Evolutionary conservation across 2,797 vertebrate species (phyloP), one percentile per base, ranked within the genome.

Genomic region (Neosilurus hyrtlii): DNA sequence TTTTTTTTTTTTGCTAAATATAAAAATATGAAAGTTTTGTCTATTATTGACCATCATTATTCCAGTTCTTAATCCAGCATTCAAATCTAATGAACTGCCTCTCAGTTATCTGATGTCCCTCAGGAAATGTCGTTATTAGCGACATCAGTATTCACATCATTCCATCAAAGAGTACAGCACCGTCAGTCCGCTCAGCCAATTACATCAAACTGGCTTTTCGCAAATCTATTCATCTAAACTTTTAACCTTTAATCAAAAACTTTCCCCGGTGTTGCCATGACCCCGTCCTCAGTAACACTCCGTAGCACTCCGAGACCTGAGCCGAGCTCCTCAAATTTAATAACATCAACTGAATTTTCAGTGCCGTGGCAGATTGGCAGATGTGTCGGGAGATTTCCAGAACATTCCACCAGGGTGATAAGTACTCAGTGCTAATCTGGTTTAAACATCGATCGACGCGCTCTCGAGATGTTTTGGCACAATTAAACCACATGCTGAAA

Each of bases 281-380:
- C 30, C 49, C 62, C 22, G 35, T 74, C 2, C 24, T 37, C 35
- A 9, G 73, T 78, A 85, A 65, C 49, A 43, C 16, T 66, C 15
- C 61, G 71, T 7, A 66, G 15, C 11, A 0, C 35, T 59, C 66
- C 35, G 24, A 54, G 81, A 72, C 67, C 37, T 54, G 57, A 75
- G 30, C 15, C 65, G 30, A 67, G n/a, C n/a, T 24, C 18, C 65
- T 56, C 37, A 61, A 73, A 61, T 83, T 84, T 74, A 79, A 79
- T 79, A 70, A 43, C 56, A 70, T 43, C 30, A 62, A 65, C 51
- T 68, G n/a, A 56, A 80, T 84, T 80, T 83, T 57, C 54, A 81
- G 61, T 57, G 62, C 71, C 14, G 2, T 43, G 56, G 24, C 62
- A 35, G 16, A 26, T 24, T 10, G n/a, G 66, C 73, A 81, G 79